Evolutionary conservation across 2,797 vertebrate species (phyloP), one percentile per base, ranked within the genome.

Genomic region (Mormyrops boulengeri): DNA sequence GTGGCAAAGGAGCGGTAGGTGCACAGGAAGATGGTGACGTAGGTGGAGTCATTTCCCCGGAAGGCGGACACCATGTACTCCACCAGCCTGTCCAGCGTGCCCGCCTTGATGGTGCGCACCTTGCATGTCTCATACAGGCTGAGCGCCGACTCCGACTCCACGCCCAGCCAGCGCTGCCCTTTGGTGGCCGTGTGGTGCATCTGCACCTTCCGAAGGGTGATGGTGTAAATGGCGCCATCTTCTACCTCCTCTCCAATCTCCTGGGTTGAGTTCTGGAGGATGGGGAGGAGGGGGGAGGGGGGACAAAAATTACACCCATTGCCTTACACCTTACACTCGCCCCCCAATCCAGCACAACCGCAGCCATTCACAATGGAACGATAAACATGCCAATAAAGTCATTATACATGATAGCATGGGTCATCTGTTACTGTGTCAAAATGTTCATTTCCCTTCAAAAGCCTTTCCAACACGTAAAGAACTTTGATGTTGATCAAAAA

Each of bases 181-280:
- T 99, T 99, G 93, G 94, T 98, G 95, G 97, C 96, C 0, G 97
- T 96, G 91, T 98, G 98, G 91, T 98, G 98, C 55, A 98, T 95
- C 95, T 99, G 98, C 92, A 99, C 97, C 93, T 98, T 99, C 73
- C 98, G 97, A 90, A 99, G 96, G 0, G 98, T 98, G 95, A 99
- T 98, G 95, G 98, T 98, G 95, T 98, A 99, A 95, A 99, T 95
- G 55, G 98, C 97, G 0, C 98, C 98, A 52, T 99, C 98, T 95
- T 98, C 97, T 90, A 97, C 96, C 96, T 99, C 98, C 95, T 99
- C 98, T 17, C 98, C 98, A 0, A 99, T 99, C 97, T 99, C 98
- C 97, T 99, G 98, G 88, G 98, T 98, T 93, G 97, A 97, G 96
- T 97, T 99, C 98, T 99, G 93, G 50, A 90, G 2, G 41, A 19